Base-by-base conservation (phyloP, 2,113 vertebrate species). In the Oreochromis niloticus region DNA sequence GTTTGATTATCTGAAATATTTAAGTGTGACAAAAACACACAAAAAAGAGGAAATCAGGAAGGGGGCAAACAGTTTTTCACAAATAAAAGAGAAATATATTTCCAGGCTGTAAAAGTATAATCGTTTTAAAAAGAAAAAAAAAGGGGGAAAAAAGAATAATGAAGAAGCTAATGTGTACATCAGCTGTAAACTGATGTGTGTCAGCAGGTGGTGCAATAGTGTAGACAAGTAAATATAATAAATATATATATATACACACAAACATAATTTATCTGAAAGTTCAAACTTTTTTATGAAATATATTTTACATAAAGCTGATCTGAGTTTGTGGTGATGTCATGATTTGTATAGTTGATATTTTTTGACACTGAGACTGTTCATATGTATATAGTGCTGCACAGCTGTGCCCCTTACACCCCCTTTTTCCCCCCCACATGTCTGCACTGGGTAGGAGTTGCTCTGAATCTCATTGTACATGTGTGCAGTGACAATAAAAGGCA, bases 171-270 rank as follows among this genome's bases (percentile, higher is more conserved):
- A 78, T 30, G 24, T 84, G 10, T 2, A 48, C 14, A 30, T 78
- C 55, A 61, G 54, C 7, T 30, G 7, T 54, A 55, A 32, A 22
- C 12, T 6, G 9, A 46, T 43, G 9, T 34, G 5, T 22, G 41
- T 22, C 94, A 94, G 85, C 87, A 94, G 94, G 91, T 87, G 93
- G 93, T 24, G 92, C 89, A 86, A 7, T 39, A 13, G 54, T 30
- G 71, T 80, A 1, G 16, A 66, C n/a, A 27, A 27, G 22, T 73
- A 75, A 30, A 73, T 46, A 24, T 24, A 24, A 59, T 30, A 61
- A 34, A 61, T 32, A 61, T 4, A 30, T 5, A 30, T 5, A 30
- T 61, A 34, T 10, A 19, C 57, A 34, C 17, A 19, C 57, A 61
- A 61, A 61, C 30, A 61, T 34, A 6, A 48, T 30, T 75, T 27